Evolutionary conservation across 2,113 vertebrate genomes (phyloP).

Genomic region (Chloroceryle aenea): DNA sequence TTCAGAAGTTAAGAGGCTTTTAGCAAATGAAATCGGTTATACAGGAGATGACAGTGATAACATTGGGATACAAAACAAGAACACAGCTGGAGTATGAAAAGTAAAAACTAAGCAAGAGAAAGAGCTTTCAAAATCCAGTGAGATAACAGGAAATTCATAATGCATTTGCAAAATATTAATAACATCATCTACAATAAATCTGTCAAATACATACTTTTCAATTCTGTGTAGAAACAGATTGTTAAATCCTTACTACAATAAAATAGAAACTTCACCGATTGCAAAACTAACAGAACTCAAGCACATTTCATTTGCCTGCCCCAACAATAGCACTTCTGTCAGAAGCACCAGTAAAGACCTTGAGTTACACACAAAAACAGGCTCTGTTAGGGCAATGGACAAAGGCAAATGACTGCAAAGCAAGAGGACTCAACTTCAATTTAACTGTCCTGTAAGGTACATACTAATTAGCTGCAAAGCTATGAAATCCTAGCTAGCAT

Average conservation of each 20-base stretch:
- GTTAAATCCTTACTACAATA: constrained; percentile 11
- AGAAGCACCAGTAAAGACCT: constrained; percentile 38
- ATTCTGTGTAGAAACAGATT: constrained; percentile 17
- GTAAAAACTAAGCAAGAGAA: constrained; percentile 6
- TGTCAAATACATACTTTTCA: constrained; percentile 13
- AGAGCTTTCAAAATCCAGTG: constrained; percentile 18
- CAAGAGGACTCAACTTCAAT: constrained; percentile 84
- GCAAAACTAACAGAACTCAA: constrained; percentile 47
- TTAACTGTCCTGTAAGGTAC: constrained; percentile 90
- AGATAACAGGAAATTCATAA: constrained; percentile 31
- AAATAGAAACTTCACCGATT: constrained; percentile 28
- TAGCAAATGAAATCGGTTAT: not conserved
- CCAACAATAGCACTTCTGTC: constrained; percentile 51
- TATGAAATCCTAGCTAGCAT: constrained; percentile 92
- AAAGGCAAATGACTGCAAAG: constrained; percentile 79
- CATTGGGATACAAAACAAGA: not conserved
- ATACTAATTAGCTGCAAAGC: constrained; percentile 92
- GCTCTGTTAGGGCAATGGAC: constrained; percentile 74
- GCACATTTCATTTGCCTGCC: constrained; percentile 49
- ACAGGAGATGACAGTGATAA: not conserved
- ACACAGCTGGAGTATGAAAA: not conserved
- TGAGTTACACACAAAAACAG: constrained; percentile 48
- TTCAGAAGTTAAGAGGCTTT: not conserved
- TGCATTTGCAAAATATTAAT: constrained; percentile 45
- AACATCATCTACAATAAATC: constrained; percentile 12